phyloP scores from a whole-genome alignment of 2,888 invertebrate species.

The Dryobota labecula region DNA sequence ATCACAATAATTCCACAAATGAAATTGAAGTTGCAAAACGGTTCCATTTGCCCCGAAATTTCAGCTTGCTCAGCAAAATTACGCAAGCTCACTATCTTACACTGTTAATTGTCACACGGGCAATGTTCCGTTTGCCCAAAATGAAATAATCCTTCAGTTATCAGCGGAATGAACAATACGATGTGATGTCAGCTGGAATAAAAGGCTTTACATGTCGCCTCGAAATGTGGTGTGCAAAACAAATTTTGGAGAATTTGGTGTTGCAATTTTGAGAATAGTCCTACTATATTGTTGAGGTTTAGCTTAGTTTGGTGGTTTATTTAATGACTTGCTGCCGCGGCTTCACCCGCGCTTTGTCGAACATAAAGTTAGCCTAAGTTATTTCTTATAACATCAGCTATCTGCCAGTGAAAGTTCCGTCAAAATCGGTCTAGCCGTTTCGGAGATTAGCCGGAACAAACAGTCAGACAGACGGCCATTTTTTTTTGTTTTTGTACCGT shows the following conservation, averaged over 20 bases:
- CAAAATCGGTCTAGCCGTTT: too few species aligned
- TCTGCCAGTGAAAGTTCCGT: too few species aligned
- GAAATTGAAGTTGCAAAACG: conserved; percentile 20
- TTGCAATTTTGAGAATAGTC: conserved; percentile 13
- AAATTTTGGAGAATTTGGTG: conserved; percentile 6
- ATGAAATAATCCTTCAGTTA: conserved; percentile 57
- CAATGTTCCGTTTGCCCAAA: conserved; percentile 41
- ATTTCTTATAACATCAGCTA: too few species aligned
- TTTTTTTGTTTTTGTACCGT: too few species aligned
- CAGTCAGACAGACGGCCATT: too few species aligned
- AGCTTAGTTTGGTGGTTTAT: neutral
- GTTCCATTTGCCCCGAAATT: conserved; percentile 15
- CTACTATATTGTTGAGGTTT: neutral
- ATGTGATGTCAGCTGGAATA: conserved; percentile 44
- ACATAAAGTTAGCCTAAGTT: too few species aligned
- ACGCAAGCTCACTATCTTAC: conserved; percentile 38
- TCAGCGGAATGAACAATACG: conserved; percentile 43
- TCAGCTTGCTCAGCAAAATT: conserved; percentile 35
- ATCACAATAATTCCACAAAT: conserved; percentile 19
- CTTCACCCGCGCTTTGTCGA: too few species aligned
- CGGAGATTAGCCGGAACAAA: too few species aligned
- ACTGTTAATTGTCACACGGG: conserved; percentile 42
- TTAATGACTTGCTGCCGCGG: neutral
- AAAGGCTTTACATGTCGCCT: conserved; percentile 41
- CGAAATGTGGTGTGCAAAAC: conserved; percentile 40